These are phyloP conservation scores for Alectura lathami DNA, from an alignment of 2,113 vertebrate species.

Conservation along the genomic window DNA sequence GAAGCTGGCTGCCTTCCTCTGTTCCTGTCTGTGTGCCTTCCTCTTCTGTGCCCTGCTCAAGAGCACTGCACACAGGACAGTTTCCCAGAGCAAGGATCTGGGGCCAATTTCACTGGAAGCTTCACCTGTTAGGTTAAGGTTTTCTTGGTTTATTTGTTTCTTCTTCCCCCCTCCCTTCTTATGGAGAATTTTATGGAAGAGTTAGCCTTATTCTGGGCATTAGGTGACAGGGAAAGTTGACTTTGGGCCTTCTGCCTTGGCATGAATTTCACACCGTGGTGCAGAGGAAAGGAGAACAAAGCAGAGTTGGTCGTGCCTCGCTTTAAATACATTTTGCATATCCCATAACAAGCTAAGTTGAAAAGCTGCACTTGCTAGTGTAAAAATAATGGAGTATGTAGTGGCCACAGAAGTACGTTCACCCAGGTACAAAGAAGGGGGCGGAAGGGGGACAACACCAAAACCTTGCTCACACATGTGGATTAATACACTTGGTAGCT, in stretches of 20 bases:
- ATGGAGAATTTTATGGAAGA: not conserved
- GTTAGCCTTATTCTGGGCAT: not conserved
- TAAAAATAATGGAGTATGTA: not conserved
- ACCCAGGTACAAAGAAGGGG: not conserved
- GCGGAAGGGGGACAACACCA: too few relatives aligned
- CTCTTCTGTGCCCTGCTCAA: not conserved
- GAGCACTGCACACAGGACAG: not conserved
- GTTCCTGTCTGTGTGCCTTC: not conserved
- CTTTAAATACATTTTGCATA: not conserved
- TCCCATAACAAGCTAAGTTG: not conserved
- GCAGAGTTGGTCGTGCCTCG: not conserved
- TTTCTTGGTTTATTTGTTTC: not conserved
- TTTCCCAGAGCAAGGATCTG: not conserved
- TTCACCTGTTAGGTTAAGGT: not conserved
- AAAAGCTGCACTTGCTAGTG: not conserved
- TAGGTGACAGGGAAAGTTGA: not conserved
- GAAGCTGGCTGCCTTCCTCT: not conserved
- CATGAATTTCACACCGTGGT: not conserved
- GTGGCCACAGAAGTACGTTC: not conserved
- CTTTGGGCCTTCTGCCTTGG: not conserved
- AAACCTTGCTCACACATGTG: not conserved
- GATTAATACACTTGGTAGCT: not conserved
- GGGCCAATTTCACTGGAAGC: not conserved
- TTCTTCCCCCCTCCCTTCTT: not conserved
- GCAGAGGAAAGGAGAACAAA: not conserved